These are phyloP conservation scores for Micromussa lordhowensis DNA, from an alignment of 92 coral and sea anemone genomes.

Conservation along the genomic window DNA sequence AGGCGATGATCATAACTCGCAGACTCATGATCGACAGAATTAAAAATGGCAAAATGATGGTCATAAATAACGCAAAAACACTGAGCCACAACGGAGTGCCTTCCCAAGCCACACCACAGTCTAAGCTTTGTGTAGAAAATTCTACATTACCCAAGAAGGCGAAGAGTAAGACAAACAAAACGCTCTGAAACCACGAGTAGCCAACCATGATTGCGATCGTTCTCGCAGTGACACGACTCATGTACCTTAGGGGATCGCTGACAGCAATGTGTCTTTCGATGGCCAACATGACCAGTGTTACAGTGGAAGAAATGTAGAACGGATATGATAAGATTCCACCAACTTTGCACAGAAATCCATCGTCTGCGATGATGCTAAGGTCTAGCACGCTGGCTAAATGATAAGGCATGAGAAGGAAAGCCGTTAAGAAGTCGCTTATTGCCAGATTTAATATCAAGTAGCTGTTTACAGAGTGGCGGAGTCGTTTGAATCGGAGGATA, in stretches of 20 bases:
- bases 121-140: constrained; percentile 60
- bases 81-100: constrained; percentile 71
- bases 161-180: constrained; percentile 39
- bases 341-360: constrained; percentile 56
- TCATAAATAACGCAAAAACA: constrained; percentile 50
- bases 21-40: constrained; percentile 64
- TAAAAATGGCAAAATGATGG: constrained; percentile 60
- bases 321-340: constrained; percentile 78
- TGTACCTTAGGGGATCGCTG: constrained; percentile 69
- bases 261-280: constrained; percentile 74
- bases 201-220: constrained; percentile 56
- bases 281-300: constrained; percentile 74
- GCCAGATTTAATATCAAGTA: constrained; percentile 68
- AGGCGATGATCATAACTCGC: constrained; percentile 66
- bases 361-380: constrained; percentile 44
- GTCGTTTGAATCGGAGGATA: constrained; percentile 51
- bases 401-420: constrained; percentile 67
- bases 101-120: constrained; percentile 77
- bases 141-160: constrained; percentile 40
- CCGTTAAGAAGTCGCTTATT: constrained; percentile 55
- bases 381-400: constrained; percentile 66
- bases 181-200: constrained; percentile 66
- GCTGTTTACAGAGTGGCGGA: constrained; percentile 63
- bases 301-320: constrained; percentile 59
- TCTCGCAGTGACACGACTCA: constrained; percentile 52